Base-by-base conservation (phyloP, 2,888 invertebrate genomes). In the Cerastis rubricosa region DNA sequence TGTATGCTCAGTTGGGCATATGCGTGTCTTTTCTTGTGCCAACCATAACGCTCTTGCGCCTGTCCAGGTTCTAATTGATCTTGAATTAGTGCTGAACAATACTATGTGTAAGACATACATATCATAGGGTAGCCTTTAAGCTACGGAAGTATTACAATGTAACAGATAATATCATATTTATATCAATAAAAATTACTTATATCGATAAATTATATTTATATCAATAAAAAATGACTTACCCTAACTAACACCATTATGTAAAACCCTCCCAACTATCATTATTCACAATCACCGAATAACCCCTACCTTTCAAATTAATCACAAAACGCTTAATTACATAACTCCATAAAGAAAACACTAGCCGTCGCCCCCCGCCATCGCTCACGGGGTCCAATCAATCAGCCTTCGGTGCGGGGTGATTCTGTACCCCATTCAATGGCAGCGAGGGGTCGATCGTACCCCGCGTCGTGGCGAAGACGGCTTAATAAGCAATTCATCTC, bases 401-500 rank as follows among this genome's bases (percentile, higher is more conserved):
- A 86, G 80, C 69, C 75, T 71, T 66, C 64, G 71, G 77, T 69
- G 80, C 71, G 76, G 59, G 66, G 61, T 75, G 57, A 68, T 72
- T 74, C 45, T 76, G 76, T 71, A 66, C 61, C 47, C 72, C 75
- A 74, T 71, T 71, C 57, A 74, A 57, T 67, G 6, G 59, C 51
- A 43, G 45, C 43, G 51, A 14, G 78, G 74, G 67, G 69, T 35
- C 66, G 72, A 40, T 76, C 40, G 40, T 25, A 61, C 61, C 69
- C 78, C 68, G 59, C 35, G 63, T 29, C 76, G 35, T 67, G 74
- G 51, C 29, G 29, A 70, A 79, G 71, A 83, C 72, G 83, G 79
- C 84, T 74, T 86, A 83, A 83, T 84, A 85, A 84, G 70, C 86
- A 74, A 84, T 84, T 83, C 86, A 74, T 84, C 76, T 78, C 71